Base-by-base conservation (phyloP, 1,140 invertebrate genomes). In the Campodea augens region DNA sequence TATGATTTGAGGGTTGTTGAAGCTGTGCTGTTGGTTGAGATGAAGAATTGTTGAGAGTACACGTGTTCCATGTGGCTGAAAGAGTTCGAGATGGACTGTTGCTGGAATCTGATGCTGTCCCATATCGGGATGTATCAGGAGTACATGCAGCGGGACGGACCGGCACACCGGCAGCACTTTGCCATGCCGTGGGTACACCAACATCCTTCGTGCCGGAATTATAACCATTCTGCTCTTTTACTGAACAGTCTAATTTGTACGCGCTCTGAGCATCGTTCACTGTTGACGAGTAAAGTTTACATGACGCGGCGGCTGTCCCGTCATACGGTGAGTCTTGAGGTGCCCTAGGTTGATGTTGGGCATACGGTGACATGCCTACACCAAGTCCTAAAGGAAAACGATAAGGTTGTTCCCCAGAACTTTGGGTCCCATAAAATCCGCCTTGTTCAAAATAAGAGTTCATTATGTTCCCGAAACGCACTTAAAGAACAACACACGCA, bases 391-490 rank as follows among this genome's bases (percentile, higher is more conserved):
- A 65, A 5, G 85, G 84, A 46, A 65, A 66, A 53, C 85, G 71
- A 64, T 89, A 84, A 39, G 55, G 77, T 72, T 61, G 61, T 32
- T 64, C 61, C 25, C 57, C 60, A 13, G 37, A 76, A 75, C 41
- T 72, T 70, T 86, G 85, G 54, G 80, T 75, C 47, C 84, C 84
- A 67, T 90, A 90, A 71, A 90, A 90, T 63, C 85, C 84, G 64
- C 79, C 78, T 69, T 89, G 86, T 67, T 90, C 86, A 64, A 90
- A 92, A 66, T 90, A 91, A 58, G 85, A 88, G 76, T 90, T 90
- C 87, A 90, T 91, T 68, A 67, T 64, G 53, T 51, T 56, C 47
- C 45, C 40, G 40, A 42, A 43, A 49, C 18, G 43, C 45, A 51
- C 41, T 48, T 44, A 24, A 48, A 45, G 32, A 43, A 41, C 47